Base-by-base conservation (phyloP, 1,140 invertebrate species). In the Nasonia longicornis region DNA sequence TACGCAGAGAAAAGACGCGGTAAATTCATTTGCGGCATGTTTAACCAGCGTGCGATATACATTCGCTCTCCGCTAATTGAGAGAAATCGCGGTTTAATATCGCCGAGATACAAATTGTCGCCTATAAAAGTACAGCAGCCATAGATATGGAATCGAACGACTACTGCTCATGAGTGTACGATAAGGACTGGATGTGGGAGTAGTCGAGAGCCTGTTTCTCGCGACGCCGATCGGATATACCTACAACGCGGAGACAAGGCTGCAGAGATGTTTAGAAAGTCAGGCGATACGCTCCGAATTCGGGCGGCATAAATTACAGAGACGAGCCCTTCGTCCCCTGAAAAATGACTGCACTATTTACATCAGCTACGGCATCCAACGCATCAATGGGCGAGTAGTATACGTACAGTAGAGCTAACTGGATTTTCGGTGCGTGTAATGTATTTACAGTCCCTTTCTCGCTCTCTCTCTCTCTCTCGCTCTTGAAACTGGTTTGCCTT, bases 401-500 rank as follows among this genome's bases (percentile, higher is more conserved):
- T 42, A 42, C 38, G 14, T 58, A 58, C 16, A 58, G 20, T 58
- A 58, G 52, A 58, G 52, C 20, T 48, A 82, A 82, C 74, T 73
- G 80, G 63, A 77, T 82, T 82, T 77, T 82, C 58, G 73, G 73
- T 72, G 26, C 45, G 12, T 12, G 10, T 20, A 42, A 58, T 20
- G 16, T n/a, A 42, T 42, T 42, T 42, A 58, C 6, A 58, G 20
- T 58, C 16, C 52, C 52, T n/a, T 16, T 58, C 52, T 52, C 48
- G 48, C 48, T 58, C 52, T 58, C 52, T 58, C 52, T 38, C 52
- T n/a, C 14, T n/a, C 52, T 58, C 52, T 16, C 52, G 4, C 16
- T 58, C 52, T 58, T 4, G 63, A 73, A 82, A 82, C 81, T 82
- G 81, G 81, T 82, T 82, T 52, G 76, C 81, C 81, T 78, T 78